These are phyloP conservation scores for Rachycentron canadum DNA, from an alignment of 2,797 vertebrate genomes.

Conservation along the genomic window DNA sequence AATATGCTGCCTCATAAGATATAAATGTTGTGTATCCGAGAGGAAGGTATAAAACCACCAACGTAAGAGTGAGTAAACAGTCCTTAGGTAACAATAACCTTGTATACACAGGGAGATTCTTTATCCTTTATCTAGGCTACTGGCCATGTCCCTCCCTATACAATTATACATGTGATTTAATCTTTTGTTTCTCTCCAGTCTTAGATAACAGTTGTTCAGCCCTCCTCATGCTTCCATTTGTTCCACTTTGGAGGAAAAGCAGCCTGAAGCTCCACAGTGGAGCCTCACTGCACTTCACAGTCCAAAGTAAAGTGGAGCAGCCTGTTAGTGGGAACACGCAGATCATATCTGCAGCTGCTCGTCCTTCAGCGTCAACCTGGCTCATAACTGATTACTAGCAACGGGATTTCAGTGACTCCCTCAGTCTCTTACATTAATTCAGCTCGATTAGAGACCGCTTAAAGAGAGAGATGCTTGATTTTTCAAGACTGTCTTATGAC, in stretches of 20 bases:
- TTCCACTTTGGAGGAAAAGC: conserved; percentile 58
- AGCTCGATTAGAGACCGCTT: not conserved
- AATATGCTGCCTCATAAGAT: not conserved
- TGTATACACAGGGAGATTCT: not conserved
- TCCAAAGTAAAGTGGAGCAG: conserved; percentile 26
- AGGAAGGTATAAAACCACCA: not conserved
- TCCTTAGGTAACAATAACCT: not conserved
- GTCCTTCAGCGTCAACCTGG: not conserved
- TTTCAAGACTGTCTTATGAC: no score
- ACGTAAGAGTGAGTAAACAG: not conserved
- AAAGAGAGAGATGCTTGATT: not conserved
- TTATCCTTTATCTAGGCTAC: conserved; percentile 27
- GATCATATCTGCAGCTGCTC: conserved; percentile 31
- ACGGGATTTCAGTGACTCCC: not conserved
- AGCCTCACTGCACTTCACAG: conserved; percentile 20
- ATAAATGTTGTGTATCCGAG: not conserved
- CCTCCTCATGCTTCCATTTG: conserved; percentile 54
- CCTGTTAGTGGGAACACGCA: not conserved
- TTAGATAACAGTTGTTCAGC: conserved; percentile 44
- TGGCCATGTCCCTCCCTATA: not conserved
- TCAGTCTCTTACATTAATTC: not conserved
- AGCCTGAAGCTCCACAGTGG: conserved; percentile 39
- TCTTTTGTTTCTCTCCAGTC: conserved; percentile 42
- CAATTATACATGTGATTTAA: conserved; percentile 35
- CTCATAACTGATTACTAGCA: not conserved